phyloP scores from a whole-genome alignment of 2,888 invertebrate species.

The Lepas anatifera region DNA sequence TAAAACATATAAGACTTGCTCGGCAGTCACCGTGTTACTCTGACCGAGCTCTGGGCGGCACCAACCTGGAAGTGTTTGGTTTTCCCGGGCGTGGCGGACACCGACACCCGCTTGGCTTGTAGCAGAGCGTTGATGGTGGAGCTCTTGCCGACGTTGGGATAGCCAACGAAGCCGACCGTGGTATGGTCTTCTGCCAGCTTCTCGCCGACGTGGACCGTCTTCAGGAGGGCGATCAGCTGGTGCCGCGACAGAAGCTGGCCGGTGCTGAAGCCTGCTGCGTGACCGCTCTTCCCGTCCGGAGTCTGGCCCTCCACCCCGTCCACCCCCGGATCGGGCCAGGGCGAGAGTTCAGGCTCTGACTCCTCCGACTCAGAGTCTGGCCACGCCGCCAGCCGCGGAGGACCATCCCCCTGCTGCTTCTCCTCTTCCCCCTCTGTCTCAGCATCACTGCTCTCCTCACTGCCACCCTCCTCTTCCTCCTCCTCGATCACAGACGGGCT shows the following conservation, averaged over 20 bases:
- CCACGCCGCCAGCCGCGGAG: background rate
- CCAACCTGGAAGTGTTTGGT: conserved; percentile 80
- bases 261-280: conserved; percentile 37
- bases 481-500: background rate
- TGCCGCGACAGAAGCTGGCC: conserved; percentile 50
- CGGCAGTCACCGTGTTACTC: too few relatives aligned
- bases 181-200: conserved; percentile 38
- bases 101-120: conserved; percentile 62
- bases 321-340: conserved; percentile 23
- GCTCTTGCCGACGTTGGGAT: conserved; percentile 99
- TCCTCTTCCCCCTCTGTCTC: conserved; percentile 15
- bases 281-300: conserved; percentile 42
- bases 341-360: conserved; percentile 8
- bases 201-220: conserved; percentile 40
- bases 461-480: background rate
- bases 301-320: conserved; percentile 44
- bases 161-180: conserved; percentile 91
- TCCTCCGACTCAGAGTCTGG: background rate
- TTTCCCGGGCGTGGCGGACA: conserved; percentile 96
- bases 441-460: background rate
- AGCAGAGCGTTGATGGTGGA: conserved; percentile 93
- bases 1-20: too few relatives aligned
- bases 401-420: conserved; percentile 9
- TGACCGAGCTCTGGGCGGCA: too few relatives aligned
- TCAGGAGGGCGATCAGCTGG: conserved; percentile 58